Evolutionary conservation across 2,888 invertebrate genomes (phyloP).

Genomic region (Sinhomidia bicolor): DNA sequence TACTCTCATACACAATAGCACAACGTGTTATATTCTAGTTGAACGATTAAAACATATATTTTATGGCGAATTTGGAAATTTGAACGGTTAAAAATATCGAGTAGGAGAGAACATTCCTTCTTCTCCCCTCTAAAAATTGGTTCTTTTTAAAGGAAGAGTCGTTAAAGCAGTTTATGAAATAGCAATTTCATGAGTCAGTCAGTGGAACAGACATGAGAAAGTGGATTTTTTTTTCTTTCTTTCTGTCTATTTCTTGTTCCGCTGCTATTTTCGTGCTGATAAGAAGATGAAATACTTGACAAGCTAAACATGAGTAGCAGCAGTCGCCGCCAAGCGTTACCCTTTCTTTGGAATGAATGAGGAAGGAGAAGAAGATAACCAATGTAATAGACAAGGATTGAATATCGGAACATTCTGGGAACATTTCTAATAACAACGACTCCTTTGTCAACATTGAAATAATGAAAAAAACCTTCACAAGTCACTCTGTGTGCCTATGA

Average conservation of each 20-base stretch:
- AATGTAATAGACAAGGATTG: not conserved
- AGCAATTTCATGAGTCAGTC: not conserved
- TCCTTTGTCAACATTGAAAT: not conserved
- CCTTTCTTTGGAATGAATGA: not conserved
- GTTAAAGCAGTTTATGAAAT: not conserved
- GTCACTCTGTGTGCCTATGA: not conserved
- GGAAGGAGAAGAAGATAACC: not conserved
- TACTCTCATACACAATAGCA: too few relatives aligned
- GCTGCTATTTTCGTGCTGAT: not conserved
- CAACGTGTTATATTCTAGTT: too few relatives aligned
- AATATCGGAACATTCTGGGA: not conserved
- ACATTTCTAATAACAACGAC: not conserved
- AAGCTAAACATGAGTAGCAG: not conserved
- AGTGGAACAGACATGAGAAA: not conserved
- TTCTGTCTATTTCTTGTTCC: not conserved
- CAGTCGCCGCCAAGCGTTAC: not conserved
- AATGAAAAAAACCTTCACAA: not conserved
- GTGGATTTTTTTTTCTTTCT: not conserved
- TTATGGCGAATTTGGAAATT: too few relatives aligned
- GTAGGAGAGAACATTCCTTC: too few relatives aligned
- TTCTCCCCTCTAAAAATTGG: too few relatives aligned
- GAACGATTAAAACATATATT: too few relatives aligned
- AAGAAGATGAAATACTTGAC: not conserved
- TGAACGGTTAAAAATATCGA: too few relatives aligned
- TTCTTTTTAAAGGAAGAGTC: not conserved